Evolutionary conservation across 2,888 invertebrate species (phyloP).

Genomic region (Acanthosepion pharaonis): DNA sequence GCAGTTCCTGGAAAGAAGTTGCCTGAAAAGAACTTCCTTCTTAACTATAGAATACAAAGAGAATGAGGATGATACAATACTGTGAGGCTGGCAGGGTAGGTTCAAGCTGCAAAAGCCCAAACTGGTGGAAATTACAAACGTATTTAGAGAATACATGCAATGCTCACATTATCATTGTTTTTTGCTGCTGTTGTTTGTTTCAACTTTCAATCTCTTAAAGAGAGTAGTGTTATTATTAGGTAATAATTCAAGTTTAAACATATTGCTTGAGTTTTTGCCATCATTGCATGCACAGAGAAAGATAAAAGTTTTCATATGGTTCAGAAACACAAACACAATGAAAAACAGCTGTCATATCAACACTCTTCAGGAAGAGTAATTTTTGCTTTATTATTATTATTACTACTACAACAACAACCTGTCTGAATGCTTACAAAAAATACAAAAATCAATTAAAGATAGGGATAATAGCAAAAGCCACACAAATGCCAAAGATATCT

Average conservation of each 20-base stretch:
- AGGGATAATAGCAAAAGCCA: neutral
- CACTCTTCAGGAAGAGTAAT: neutral
- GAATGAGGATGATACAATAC: too few species aligned
- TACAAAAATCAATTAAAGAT: neutral
- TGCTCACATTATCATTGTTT: too few species aligned
- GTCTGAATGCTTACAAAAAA: neutral
- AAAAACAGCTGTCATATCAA: neutral
- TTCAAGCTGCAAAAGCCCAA: too few species aligned
- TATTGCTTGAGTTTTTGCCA: neutral
- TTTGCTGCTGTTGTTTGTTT: too few species aligned
- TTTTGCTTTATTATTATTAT: neutral
- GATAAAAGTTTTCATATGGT: neutral
- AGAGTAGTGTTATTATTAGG: neutral
- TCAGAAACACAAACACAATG: neutral
- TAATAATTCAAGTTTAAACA: neutral
- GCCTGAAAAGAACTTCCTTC: too few species aligned
- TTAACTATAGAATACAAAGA: too few species aligned
- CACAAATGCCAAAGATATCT: too few species aligned
- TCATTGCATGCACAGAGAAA: neutral
- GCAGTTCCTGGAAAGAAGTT: too few species aligned
- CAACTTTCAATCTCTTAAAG: too few species aligned
- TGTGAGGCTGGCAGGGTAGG: too few species aligned
- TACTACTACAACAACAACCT: neutral
- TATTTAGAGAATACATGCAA: too few species aligned
- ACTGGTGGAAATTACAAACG: too few species aligned